These are phyloP conservation scores for Sebastes nivosus DNA, from an alignment of 2,797 vertebrate species.

Conservation along the genomic window DNA sequence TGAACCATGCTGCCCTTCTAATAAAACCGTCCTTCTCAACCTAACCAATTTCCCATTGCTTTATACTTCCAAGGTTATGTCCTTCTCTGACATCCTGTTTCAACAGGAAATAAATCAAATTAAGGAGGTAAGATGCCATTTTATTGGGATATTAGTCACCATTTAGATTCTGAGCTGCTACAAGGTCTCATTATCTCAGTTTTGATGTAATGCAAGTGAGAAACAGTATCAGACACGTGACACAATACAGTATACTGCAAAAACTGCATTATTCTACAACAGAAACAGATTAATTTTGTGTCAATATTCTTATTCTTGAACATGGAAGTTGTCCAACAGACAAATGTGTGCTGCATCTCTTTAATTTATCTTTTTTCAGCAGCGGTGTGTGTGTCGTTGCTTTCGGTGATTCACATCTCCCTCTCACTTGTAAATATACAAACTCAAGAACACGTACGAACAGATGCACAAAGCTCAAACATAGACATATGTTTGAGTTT, in stretches of 20 bases:
- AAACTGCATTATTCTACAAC: not conserved
- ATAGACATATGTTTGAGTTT: not conserved
- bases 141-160: constrained; percentile 24
- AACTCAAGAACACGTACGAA: not conserved
- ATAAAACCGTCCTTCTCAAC: constrained; percentile 22
- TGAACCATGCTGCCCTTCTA: constrained; percentile 3
- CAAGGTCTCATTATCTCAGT: constrained; percentile 22
- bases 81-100: constrained; percentile 25
- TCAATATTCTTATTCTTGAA: not conserved
- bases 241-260: not conserved
- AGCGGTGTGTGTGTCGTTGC: not conserved
- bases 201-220: not conserved
- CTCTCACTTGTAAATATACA: not conserved
- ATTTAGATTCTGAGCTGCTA: constrained; percentile 13
- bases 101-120: constrained; percentile 39
- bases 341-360: not conserved
- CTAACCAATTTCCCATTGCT: constrained; percentile 12
- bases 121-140: constrained; percentile 28
- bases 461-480: not conserved
- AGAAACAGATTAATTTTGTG: not conserved
- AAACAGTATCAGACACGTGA: not conserved
- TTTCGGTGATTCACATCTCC: not conserved
- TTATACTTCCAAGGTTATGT: constrained; percentile 20
- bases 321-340: not conserved
- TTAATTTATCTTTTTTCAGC: not conserved